Evolutionary conservation across 2,888 invertebrate species (phyloP), one percentile per base, ranked within the genome.

Genomic region (Carcina quercana): DNA sequence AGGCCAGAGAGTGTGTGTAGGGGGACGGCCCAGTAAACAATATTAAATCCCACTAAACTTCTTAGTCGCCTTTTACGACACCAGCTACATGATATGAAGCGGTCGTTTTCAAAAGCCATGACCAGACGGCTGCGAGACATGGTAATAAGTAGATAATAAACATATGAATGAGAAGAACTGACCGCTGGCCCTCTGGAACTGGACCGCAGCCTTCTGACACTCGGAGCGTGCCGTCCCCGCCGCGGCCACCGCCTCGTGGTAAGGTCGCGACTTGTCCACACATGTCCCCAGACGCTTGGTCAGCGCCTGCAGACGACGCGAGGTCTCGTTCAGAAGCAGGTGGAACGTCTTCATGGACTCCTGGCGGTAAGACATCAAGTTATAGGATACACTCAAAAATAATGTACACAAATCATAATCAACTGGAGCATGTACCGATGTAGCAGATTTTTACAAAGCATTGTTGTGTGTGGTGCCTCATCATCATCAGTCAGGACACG

Each of bases 311-410:
- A 96, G 86, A 21, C 93, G 87, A 7, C 93, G 87, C 5, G 94
- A 94, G 0, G 94, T 93, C 69, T 96, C 95, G 59, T 91, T 92
- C 39, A 95, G 82, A 15, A 95, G 86, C 63, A 93, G 89, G 39
- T 94, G 90, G 79, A 96, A 97, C n/a, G 93, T 93, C 38, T 93
- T 92, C 71, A 96, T 92, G 3, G 96, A 95, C 83, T 96, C 96
- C 96, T 97, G 73, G 19, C n/a, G n/a, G n/a, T n/a, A n/a, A n/a
- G n/a, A n/a, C 46, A 10, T 26, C 5, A 17, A 3, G 10, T 11
- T 6, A 4, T 7, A 8, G n/a, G n/a, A n/a, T n/a, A n/a, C n/a
- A n/a, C n/a, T n/a, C n/a, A n/a, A n/a, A n/a, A n/a, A n/a, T n/a
- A n/a, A n/a, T n/a, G n/a, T n/a, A n/a, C n/a, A n/a, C n/a, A n/a